Percentiles rank a stretch among this genome's conserved stretches.
Conservation (phyloP, 2,888 invertebrate species). For the Apotomis betuletana region DNA sequence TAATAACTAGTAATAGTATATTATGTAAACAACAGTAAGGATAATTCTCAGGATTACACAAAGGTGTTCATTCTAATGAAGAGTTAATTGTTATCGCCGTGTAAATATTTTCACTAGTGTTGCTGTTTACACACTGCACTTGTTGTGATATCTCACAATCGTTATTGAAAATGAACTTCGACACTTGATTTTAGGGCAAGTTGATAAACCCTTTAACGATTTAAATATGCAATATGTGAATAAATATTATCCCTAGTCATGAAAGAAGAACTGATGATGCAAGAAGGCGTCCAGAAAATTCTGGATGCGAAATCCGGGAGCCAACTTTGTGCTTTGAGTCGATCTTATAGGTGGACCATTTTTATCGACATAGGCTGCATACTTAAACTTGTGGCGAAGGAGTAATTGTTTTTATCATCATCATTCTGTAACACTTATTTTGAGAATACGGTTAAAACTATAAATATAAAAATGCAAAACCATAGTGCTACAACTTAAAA, state of each 20-base stretch:
- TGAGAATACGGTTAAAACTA: not conserved
- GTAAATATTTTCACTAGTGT: conserved; percentile 28
- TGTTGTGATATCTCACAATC: conserved; percentile 28
- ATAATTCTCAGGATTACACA: conserved; percentile 20
- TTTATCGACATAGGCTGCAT: no score
- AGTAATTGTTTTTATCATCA: no score
- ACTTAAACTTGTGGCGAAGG: no score
- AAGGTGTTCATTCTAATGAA: conserved; percentile 20
- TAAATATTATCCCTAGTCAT: not conserved
- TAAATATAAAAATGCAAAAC: no score
- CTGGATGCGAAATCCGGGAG: no score
- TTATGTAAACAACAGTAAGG: not conserved
- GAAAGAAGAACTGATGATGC: no score
- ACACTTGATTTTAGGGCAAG: conserved; percentile 17
- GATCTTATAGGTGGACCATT: no score
- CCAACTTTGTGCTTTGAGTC: no score
- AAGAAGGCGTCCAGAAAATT: not conserved
- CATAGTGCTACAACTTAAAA: no score
- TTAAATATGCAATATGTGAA: conserved; percentile 2
- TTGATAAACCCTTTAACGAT: conserved; percentile 8
- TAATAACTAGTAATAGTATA: not conserved
- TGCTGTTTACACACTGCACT: conserved; percentile 29
- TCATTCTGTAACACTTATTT: no score
- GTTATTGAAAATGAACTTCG: conserved; percentile 26
- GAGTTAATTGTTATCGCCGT: conserved; percentile 25